Evolutionary conservation across 30 jellyfish, hydroid and myxozoan species (phyloP).

Genomic region (Calvadosia cruxmelitensis): DNA sequence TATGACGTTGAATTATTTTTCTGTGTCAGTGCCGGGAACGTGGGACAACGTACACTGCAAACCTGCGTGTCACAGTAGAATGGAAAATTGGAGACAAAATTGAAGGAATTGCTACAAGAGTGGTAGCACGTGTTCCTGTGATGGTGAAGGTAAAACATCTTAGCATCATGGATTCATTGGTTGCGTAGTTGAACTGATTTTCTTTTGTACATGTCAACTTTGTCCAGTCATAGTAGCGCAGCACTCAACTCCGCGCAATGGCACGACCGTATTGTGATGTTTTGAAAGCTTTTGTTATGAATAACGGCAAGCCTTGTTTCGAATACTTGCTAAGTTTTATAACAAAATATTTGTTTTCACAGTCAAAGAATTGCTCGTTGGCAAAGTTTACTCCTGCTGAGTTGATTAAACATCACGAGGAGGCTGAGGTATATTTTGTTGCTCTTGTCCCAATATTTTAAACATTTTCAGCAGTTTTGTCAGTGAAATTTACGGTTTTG

Average conservation of each 20-base stretch:
- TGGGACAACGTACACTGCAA: conserved; percentile 70
- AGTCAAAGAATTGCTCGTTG: conserved; percentile 83
- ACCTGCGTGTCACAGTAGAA: conserved; percentile 45
- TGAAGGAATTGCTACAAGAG: conserved; percentile 40
- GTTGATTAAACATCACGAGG: conserved; percentile 73
- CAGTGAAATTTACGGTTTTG: too few relatives aligned
- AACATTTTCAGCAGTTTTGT: background rate
- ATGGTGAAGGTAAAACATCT: conserved; percentile 93
- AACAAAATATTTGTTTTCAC: conserved; percentile 3
- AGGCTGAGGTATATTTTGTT: conserved; percentile 56
- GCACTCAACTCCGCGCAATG: too few relatives aligned
- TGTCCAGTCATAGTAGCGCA: too few relatives aligned
- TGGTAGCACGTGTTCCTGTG: conserved; percentile 70
- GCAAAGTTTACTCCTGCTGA: conserved; percentile 57
- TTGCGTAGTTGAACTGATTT: too few relatives aligned
- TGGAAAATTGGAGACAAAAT: conserved; percentile 52
- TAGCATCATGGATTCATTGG: too few relatives aligned
- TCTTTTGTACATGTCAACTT: too few relatives aligned
- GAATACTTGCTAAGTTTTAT: too few relatives aligned
- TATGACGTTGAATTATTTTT: background rate
- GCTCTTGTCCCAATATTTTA: background rate
- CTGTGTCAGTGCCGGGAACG: conserved; percentile 68
- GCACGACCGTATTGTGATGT: too few relatives aligned
- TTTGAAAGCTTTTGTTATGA: too few relatives aligned
- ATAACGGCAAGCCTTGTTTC: too few relatives aligned